Percentiles rank a stretch among this genome's conserved stretches.
Evolutionary conservation across 2,113 vertebrate species (phyloP).

Genomic region (Rhegmatorhina hoffmannsi): DNA sequence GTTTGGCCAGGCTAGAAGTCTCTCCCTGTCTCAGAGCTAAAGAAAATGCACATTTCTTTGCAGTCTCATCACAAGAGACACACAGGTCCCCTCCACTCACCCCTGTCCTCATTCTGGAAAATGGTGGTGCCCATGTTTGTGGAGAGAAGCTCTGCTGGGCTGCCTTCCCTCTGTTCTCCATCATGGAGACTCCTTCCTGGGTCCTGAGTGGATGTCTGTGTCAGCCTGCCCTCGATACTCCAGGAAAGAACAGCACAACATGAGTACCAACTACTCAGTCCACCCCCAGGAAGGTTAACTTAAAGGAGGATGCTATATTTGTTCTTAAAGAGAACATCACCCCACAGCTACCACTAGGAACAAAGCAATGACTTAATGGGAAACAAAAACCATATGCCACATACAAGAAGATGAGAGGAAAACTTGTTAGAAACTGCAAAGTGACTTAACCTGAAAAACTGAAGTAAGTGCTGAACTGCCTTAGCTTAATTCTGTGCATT

Average conservation of each 20-base stretch:
- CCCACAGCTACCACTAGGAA: neutral
- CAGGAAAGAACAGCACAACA: fast-evolving
- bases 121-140: fast-evolving
- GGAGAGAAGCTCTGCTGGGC: neutral
- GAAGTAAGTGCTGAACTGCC: neutral
- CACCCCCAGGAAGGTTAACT: neutral
- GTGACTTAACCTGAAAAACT: neutral
- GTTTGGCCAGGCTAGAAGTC: neutral
- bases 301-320: neutral
- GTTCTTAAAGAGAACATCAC: neutral
- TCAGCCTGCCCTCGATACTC: neutral
- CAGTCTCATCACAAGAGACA: neutral
- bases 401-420: neutral
- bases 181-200: neutral
- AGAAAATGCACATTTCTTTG: neutral
- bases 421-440: neutral
- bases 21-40: neutral
- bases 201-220: neutral
- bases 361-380: neutral
- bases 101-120: neutral
- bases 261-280: fast-evolving
- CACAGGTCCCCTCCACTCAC: neutral
- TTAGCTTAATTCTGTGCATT: neutral
- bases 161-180: neutral
- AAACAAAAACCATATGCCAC: neutral